These are phyloP conservation scores for Metacarcinus magister DNA, from an alignment of 2,888 invertebrate genomes.

Conservation along the genomic window DNA sequence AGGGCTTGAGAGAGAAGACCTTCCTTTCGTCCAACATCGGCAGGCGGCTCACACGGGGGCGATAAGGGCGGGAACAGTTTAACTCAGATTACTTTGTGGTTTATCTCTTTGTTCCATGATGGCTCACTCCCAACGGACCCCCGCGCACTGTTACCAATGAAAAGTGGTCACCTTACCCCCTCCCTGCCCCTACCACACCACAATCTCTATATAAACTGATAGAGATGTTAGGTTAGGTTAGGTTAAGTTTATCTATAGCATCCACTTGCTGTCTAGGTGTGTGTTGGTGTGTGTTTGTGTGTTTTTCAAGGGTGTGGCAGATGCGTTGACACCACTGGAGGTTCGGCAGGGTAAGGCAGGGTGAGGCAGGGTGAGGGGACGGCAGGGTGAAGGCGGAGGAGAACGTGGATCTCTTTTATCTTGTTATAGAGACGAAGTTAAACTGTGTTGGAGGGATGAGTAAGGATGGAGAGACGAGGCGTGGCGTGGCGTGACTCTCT, in stretches of 20 bases:
- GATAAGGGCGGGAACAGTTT: conserved; percentile 51
- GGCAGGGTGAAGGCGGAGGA: background rate
- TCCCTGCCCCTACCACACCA: background rate
- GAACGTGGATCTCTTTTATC: conserved; percentile 65
- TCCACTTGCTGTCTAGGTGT: too few relatives aligned
- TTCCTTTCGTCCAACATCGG: background rate
- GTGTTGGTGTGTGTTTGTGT: background rate
- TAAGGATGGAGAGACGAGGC: background rate
- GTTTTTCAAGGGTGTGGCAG: background rate
- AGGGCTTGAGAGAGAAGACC: background rate
- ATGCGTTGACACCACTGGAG: conserved; percentile 54
- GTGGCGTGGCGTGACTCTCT: background rate
- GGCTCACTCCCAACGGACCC: conserved; percentile 52
- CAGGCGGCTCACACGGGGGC: background rate
- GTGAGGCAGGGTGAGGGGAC: background rate
- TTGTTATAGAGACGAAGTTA: conserved; percentile 66
- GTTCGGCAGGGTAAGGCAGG: conserved; percentile 22
- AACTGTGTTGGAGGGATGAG: conserved; percentile 29
- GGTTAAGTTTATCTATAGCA: too few relatives aligned
- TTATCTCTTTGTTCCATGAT: conserved; percentile 72
- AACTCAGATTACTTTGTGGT: conserved; percentile 66
- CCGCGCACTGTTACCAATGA: background rate
- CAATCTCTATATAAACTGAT: too few relatives aligned
- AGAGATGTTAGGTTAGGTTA: too few relatives aligned
- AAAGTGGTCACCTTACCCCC: background rate